Percentiles rank a stretch among this genome's conserved stretches.
Evolutionary conservation across 2,797 vertebrate species (phyloP).

Genomic region (Amblyraja radiata): DNA sequence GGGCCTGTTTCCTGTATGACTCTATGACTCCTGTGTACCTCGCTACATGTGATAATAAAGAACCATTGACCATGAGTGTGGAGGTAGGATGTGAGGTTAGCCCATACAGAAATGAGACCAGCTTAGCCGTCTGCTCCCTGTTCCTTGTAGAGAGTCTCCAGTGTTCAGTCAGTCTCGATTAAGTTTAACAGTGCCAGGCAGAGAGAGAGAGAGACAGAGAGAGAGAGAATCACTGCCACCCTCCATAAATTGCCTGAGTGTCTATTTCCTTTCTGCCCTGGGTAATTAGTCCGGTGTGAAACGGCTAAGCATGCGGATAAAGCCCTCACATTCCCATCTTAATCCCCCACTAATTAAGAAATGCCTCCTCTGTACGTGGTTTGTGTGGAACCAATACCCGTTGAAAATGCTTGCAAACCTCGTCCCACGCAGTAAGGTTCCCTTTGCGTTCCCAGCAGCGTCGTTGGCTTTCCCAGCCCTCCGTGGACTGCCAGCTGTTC

Average conservation of each 20-base stretch:
- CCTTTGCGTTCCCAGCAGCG: neutral
- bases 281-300: neutral
- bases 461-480: neutral
- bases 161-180: too few species aligned
- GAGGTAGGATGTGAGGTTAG: too few species aligned
- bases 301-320: neutral
- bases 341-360: neutral
- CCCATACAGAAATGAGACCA: too few species aligned
- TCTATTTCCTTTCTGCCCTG: neutral
- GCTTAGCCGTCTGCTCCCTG: too few species aligned
- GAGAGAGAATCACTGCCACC: neutral
- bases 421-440: neutral
- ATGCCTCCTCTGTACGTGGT: too few species aligned
- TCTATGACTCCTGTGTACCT: too few species aligned
- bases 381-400: neutral
- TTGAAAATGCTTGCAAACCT: neutral
- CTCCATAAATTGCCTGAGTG: neutral
- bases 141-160: too few species aligned
- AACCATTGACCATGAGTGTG: too few species aligned
- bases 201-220: too few species aligned
- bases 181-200: too few species aligned
- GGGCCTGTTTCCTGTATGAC: neutral
- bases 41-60: too few species aligned
- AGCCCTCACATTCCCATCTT: neutral
- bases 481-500: neutral